A percentile compares a stretch with the other conserved stretches of the same genome.
These are phyloP conservation scores for Teleogryllus occipitalis DNA, from an alignment of 1,140 invertebrate genomes.

Conservation along the genomic window DNA sequence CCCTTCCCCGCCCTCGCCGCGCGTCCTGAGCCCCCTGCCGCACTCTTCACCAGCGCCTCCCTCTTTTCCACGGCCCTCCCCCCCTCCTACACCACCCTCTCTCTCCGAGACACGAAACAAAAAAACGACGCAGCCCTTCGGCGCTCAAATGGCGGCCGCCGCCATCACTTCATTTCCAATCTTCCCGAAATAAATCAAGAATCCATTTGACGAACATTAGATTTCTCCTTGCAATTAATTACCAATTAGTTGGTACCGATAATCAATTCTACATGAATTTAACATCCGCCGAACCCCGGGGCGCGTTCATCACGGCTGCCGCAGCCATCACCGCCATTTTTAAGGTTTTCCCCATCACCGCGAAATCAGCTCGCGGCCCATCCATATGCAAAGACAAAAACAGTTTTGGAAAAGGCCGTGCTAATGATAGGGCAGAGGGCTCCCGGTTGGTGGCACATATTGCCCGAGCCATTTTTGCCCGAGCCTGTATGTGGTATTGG, in stretches of 20 bases:
- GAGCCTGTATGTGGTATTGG: not conserved
- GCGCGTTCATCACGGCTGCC: not conserved
- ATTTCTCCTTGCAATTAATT: not conserved
- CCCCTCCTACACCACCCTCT: no score
- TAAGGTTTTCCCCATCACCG: not conserved
- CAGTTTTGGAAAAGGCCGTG: conserved; percentile 3
- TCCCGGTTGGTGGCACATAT: not conserved
- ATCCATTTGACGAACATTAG: not conserved
- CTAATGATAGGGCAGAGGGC: not conserved
- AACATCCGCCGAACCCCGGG: not conserved
- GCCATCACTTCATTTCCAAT: not conserved
- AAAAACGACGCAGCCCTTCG: not conserved
- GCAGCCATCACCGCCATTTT: not conserved
- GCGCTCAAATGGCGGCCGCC: not conserved
- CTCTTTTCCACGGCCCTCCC: not conserved
- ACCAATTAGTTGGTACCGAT: not conserved
- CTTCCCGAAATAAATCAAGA: not conserved
- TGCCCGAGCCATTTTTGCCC: conserved; percentile 2
- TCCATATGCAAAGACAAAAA: not conserved
- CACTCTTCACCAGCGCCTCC: no score
- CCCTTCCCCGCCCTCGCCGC: no score
- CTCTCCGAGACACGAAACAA: not conserved
- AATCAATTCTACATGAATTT: conserved; percentile 5
- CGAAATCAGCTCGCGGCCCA: not conserved
- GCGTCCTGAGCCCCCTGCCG: no score